phyloP scores from a whole-genome alignment of 2,113 vertebrate genomes.

The Aspiorhynchus laticeps region DNA sequence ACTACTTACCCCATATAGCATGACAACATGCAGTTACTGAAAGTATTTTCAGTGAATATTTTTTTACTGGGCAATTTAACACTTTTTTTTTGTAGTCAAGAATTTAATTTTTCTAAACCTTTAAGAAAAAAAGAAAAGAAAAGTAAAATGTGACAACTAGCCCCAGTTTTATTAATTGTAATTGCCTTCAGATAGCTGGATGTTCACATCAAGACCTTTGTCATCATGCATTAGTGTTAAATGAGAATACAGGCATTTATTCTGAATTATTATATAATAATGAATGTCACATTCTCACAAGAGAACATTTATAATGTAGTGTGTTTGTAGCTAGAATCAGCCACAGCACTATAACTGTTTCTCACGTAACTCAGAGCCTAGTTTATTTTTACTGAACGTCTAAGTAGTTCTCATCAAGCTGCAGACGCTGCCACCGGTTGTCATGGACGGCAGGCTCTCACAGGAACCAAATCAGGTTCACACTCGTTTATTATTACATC shows the following conservation, averaged over 20 bases:
- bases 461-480: slow-evolving; percentile 58
- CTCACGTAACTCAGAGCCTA: background rate
- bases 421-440: slow-evolving; percentile 30
- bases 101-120: background rate
- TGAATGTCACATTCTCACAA: background rate
- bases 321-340: background rate
- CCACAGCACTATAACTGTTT: background rate
- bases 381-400: background rate
- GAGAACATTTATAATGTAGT: background rate
- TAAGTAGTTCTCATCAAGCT: background rate
- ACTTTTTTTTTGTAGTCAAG: background rate
- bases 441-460: slow-evolving; percentile 57
- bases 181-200: background rate
- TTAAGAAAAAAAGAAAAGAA: too few relatives aligned
- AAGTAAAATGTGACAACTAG: background rate
- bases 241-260: background rate
- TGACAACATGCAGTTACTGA: background rate
- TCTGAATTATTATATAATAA: background rate
- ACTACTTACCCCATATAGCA: background rate
- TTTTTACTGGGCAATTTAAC: background rate
- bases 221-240: background rate
- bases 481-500: slow-evolving; percentile 16
- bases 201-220: background rate
- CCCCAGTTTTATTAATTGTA: background rate
- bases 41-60: background rate